A percentile compares a stretch with the other conserved stretches of the same genome.
Conservation (phyloP, 2,797 vertebrate genomes). For the Apogon talboti region DNA sequence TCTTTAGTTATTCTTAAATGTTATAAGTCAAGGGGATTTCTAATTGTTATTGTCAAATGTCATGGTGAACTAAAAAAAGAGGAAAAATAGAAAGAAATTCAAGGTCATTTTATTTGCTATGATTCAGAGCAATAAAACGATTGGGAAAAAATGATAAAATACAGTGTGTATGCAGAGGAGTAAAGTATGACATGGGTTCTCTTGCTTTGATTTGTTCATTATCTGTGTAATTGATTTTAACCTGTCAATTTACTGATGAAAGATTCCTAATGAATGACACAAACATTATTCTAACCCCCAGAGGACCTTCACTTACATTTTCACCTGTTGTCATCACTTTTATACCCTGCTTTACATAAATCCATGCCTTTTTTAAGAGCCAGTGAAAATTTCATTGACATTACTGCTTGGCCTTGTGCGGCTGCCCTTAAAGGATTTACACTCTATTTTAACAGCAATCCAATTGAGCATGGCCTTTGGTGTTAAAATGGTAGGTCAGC, state of each 20-base stretch:
- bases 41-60: background rate
- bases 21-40: background rate
- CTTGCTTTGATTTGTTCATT: background rate
- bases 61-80: background rate
- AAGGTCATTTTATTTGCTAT: background rate
- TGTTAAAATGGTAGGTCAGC: slow-evolving; percentile 69
- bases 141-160: background rate
- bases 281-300: background rate
- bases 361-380: slow-evolving; percentile 23
- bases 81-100: background rate
- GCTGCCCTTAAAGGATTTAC: slow-evolving; percentile 59
- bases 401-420: slow-evolving; percentile 43
- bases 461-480: slow-evolving; percentile 56
- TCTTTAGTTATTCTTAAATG: background rate
- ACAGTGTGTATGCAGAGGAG: background rate
- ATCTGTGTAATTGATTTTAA: background rate
- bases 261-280: background rate
- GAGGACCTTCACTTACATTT: background rate
- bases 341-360: slow-evolving; percentile 42
- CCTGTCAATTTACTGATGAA: background rate
- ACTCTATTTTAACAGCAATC: slow-evolving; percentile 68
- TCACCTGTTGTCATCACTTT: slow-evolving; percentile 14
- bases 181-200: too few relatives aligned
- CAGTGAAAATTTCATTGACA: slow-evolving; percentile 41
- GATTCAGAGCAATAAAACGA: background rate